phyloP scores from a whole-genome alignment of 2,888 invertebrate genomes.

The Galerucella nymphaeae region DNA sequence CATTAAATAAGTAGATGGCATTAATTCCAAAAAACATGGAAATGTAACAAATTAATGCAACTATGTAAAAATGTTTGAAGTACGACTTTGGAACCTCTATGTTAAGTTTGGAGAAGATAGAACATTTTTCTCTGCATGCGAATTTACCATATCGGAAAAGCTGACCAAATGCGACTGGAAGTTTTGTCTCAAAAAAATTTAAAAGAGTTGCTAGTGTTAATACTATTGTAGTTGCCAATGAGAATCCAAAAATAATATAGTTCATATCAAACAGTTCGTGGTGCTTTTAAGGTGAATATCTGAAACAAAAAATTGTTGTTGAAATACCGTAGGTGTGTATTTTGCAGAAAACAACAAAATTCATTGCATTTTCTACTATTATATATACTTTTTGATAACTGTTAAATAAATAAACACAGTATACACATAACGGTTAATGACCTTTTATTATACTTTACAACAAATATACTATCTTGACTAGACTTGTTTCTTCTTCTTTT shows the following conservation, averaged over 20 bases:
- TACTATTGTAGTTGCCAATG: constrained; percentile 54
- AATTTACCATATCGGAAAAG: constrained; percentile 81
- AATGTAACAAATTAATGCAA: constrained; percentile 72
- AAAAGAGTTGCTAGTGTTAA: constrained; percentile 73
- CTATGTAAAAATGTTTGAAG: constrained; percentile 84
- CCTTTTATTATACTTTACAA: too few species aligned
- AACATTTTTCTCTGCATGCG: constrained; percentile 65
- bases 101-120: constrained; percentile 58
- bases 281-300: background rate
- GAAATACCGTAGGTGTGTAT: too few species aligned
- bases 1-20: constrained; percentile 66
- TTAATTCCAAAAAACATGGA: constrained; percentile 66
- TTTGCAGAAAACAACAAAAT: too few species aligned
- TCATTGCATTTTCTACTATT: too few species aligned
- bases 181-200: constrained; percentile 72
- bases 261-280: constrained; percentile 48
- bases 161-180: constrained; percentile 75
- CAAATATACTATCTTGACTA: too few species aligned
- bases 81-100: constrained; percentile 82
- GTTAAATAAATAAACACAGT: too few species aligned
- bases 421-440: too few species aligned
- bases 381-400: too few species aligned
- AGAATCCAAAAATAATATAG: constrained; percentile 55
- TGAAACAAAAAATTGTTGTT: background rate
- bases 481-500: too few species aligned